Evolutionary conservation across 2,797 vertebrate species (phyloP).

Genomic region (Enteromius argenteus): DNA sequence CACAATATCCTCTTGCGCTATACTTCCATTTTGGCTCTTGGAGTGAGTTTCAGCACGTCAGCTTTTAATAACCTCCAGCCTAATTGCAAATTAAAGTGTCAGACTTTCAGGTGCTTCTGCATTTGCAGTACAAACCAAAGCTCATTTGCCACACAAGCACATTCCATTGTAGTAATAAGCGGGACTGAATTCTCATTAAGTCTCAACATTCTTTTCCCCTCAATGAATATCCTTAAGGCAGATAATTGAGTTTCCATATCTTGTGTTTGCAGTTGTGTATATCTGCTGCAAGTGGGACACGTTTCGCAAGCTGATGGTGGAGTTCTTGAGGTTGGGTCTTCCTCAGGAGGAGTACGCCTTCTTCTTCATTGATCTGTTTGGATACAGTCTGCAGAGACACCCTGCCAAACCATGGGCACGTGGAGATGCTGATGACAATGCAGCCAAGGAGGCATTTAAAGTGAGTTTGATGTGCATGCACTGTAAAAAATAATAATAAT

Average conservation of each 20-base stretch:
- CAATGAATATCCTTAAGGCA: neutral
- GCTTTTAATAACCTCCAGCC: conserved; percentile 2
- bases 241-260: neutral
- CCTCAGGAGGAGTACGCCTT: conserved; percentile 85
- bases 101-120: conserved; percentile 4
- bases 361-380: conserved; percentile 90
- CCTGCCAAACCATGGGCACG: conserved; percentile 81
- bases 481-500: neutral
- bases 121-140: conserved; percentile 4
- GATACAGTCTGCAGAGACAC: conserved; percentile 75
- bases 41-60: conserved; percentile 1
- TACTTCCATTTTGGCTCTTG: neutral
- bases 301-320: conserved; percentile 85
- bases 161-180: neutral
- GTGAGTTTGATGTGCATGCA: conserved; percentile 67
- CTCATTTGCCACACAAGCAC: conserved; percentile 5
- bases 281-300: conserved; percentile 83
- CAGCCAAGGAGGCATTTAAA: conserved; percentile 80
- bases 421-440: conserved; percentile 78
- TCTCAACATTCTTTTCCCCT: neutral
- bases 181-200: conserved; percentile 24
- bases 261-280: conserved; percentile 83
- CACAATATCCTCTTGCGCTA: neutral
- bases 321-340: conserved; percentile 77
- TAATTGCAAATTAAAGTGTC: conserved; percentile 34